Conservation (phyloP, 2,888 invertebrate genomes). For the Darwinula stevensoni region DNA sequence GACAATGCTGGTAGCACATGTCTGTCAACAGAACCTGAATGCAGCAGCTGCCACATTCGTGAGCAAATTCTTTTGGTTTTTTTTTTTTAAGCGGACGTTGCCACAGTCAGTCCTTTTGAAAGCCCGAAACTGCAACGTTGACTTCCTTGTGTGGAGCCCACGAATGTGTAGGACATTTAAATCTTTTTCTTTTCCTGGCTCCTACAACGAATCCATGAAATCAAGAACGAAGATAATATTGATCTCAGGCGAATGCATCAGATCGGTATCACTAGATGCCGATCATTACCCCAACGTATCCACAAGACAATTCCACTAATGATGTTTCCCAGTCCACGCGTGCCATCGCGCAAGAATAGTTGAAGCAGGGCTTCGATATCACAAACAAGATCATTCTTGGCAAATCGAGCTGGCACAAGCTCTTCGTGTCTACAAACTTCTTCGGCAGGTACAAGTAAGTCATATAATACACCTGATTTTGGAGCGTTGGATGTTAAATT, state of each 20-base stretch:
- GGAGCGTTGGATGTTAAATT: constrained; percentile 3
- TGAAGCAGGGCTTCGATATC: constrained; percentile 21
- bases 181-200: constrained; percentile 10
- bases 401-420: constrained; percentile 54
- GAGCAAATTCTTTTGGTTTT: constrained; percentile 89
- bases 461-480: too few species aligned
- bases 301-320: constrained; percentile 97
- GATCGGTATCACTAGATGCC: constrained; percentile 95
- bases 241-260: constrained; percentile 38
- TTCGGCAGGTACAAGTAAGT: constrained; percentile 41
- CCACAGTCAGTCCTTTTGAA: constrained; percentile 89
- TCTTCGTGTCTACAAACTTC: constrained; percentile 85
- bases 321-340: constrained; percentile 82
- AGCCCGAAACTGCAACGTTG: constrained; percentile 53
- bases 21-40: constrained; percentile 93
- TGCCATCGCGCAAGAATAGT: constrained; percentile 73
- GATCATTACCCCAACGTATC: constrained; percentile 98
- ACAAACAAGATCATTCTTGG: constrained; percentile 31
- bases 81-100: constrained; percentile 97
- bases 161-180: too few species aligned
- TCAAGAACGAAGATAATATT: constrained; percentile 3
- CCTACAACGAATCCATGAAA: background rate
- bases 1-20: constrained; percentile 96
- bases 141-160: constrained; percentile 93
- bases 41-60: constrained; percentile 78